Evolutionary conservation across 2,888 invertebrate genomes (phyloP), one percentile per base, ranked within the genome.

Genomic region (Sturmia bella): DNA sequence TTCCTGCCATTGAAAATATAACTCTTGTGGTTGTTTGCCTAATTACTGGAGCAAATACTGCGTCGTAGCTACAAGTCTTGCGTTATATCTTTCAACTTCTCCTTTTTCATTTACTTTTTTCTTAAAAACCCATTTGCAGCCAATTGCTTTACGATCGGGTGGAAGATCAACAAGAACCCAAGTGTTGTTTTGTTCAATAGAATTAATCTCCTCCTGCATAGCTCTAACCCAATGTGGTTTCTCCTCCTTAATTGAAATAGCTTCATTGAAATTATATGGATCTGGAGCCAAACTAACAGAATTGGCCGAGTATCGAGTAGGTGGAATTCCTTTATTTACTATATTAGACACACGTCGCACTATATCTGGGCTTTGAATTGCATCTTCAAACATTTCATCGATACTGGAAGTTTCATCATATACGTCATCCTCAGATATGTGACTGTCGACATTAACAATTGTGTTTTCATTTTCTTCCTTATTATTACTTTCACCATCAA

Each of bases 241-340:
- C 61, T 76, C 69, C 76, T 54, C 63, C 61, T 69, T 69, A 69
- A 69, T 76, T 69, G 19, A 27, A 76, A 76, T 69, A 13, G 48
- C 69, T 50, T 69, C 61, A 61, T 76, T 69, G 43, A 76, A 57
- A 39, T 57, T 57, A 57, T n/a, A 45, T 13, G 64, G 54, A 74
- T 74, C 74, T 21, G 39, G n/a, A n/a, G n/a, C 17, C 32, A 48
- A 59, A 57, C 37, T 15, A 37, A 41, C 57, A 32, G 48, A 45
- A 50, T 68, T 59, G 0, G 61, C 39, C 5, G 27, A n/a, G 27
- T 54, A 43, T 13, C 24, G 3, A 43, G 11, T 43, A 11, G 15
- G 27, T 11, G 9, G 39, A 21, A 43, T 11, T 24, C n/a, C 24
- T 43, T 27, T 54, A 27, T 39, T n/a, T 3, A 43, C 32, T 43